Evolutionary conservation across 2,113 vertebrate species (phyloP).

Genomic region (Salvator merianae): DNA sequence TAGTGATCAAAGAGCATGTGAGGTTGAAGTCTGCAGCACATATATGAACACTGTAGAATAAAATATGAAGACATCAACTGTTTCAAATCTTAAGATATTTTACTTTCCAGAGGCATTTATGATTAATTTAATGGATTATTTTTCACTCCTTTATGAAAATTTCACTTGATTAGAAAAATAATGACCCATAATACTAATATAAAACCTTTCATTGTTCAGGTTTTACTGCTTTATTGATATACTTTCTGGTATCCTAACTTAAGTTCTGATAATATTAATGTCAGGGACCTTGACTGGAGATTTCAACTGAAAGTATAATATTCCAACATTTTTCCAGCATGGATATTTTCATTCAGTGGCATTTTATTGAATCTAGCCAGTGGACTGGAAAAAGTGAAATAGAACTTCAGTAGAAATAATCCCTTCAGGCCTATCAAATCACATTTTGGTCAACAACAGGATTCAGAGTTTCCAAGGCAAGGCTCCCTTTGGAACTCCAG

Average conservation of each 20-base stretch:
- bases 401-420: too few species aligned
- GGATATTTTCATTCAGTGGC: neutral
- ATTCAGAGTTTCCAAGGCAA: too few species aligned
- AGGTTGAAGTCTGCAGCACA: too few species aligned
- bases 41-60: slow-evolving; percentile 42
- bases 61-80: slow-evolving; percentile 10
- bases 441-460: too few species aligned
- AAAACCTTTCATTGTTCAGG: neutral
- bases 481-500: too few species aligned
- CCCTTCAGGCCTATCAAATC: too few species aligned
- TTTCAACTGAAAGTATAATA: neutral
- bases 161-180: neutral
- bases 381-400: too few species aligned
- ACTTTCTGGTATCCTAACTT: neutral
- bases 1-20: too few species aligned
- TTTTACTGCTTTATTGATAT: neutral
- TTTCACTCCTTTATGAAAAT: neutral
- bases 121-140: neutral
- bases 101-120: neutral
- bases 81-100: neutral
- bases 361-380: neutral
- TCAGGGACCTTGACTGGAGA: neutral
- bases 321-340: too few species aligned
- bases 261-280: neutral
- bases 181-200: too few species aligned